Base-by-base conservation (phyloP, 2,888 invertebrate species). In the Cephalotes varians region DNA sequence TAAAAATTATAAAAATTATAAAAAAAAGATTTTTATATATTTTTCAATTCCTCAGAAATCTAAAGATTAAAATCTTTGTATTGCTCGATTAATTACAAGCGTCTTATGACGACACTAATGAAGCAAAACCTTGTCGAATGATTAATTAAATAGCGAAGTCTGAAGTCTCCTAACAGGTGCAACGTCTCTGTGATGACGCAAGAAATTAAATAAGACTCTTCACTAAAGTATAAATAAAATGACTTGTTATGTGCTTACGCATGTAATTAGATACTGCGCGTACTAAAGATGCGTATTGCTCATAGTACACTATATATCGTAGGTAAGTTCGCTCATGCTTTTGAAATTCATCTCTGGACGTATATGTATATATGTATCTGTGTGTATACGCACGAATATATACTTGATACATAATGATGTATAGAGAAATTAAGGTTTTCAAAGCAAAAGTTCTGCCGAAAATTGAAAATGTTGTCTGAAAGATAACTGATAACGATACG, bases 131-230 rank as follows among this genome's bases (percentile, higher is more conserved):
- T 54, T 18, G 44, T 25, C 31, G 18, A 34, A 18, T 31, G 56
- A 79, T 67, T 56, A 65, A 79, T 40, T 54, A 49, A 56, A 44
- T 77, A 34, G 18, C 18, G 7, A 54, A 37, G 21, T 21, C 37
- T 28, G 15, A 12, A 4, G 31, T 58, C 18, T 79, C 15, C 18
- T 34, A 34, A 31, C 25, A 44, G 21, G 18, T 31, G 12, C 21
- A 37, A 21, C 40, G 4, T 40, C 21, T 7, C 2, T 10, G 12
- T 1, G 21, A 6, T 65, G 67, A 67, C 31, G 54, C 44, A 44
- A 79, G 34, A 21, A 69, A 34, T 34, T n/a, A 44, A 67, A 67
- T 77, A 67, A 54, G 40, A 12, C n/a, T 54, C n/a, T 9, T 67
- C 10, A 18, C 18, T 31, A 25, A 69, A 56, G 25, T 21, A 31